Evolutionary conservation across 2,113 vertebrate genomes (phyloP), one percentile per base, ranked within the genome.

Genomic region (Micronycteris hirsuta): DNA sequence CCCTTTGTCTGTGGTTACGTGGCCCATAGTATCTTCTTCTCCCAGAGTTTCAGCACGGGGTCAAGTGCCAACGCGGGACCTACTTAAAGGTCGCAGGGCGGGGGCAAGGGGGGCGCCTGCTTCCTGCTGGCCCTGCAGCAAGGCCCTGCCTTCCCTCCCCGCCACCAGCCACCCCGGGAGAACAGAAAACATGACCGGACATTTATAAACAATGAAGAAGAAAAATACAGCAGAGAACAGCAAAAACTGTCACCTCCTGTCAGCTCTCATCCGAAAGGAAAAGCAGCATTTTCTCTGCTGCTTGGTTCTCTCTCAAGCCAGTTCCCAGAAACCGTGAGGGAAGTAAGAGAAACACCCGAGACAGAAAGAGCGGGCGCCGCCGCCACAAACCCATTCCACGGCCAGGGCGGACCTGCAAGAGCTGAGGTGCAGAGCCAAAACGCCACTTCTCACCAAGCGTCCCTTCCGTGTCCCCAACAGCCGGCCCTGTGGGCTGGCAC

Each of bases 181-280:
- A 83, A 83, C 0, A 0, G 81, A 94, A 94, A 94, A 93, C 28
- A 47, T 56, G 71, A 86, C 74, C 31, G 58, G 93, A 43, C 9
- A 83, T 33, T 77, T 70, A 74, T 82, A 93, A 95, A 83, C 71
- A 77, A 93, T 2, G 65, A 73, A 54, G 38, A 84, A n/a, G 3
- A 87, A 4, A 45, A 47, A 24, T 8, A 49, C 3, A 52, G 61
- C 16, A 52, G 11, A 82, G 26, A 61, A 19, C 41, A 67, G 47
- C 20, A 28, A 7, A 3, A 8, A 4, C n/a, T 47, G 93, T 68
- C 83, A 36, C 36, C 58, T 96, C 65, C 82, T 4, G 0, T 4
- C 11, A 2, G 88, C 58, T 90, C 76, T 16, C 4, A 7, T 54
- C 22, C 88, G 73, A 31, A n/a, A 86, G 83, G 28, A 84, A 76